Base-by-base conservation (phyloP, 2,113 vertebrate genomes). In the Mugil cephalus region DNA sequence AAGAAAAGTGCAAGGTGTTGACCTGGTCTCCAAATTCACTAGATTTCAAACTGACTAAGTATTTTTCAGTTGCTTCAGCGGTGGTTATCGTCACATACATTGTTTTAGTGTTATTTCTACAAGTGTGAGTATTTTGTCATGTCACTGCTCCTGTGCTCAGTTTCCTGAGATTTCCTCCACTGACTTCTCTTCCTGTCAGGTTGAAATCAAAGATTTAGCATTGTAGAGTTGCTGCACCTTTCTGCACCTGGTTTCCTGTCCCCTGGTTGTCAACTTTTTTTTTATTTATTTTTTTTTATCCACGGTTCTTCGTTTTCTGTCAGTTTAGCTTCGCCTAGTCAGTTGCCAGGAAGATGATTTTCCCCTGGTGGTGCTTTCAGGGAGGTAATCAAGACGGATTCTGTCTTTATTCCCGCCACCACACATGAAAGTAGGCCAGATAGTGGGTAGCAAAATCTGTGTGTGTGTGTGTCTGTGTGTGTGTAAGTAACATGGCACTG, bases 351-450 rank as follows among this genome's bases (percentile, higher is more conserved):
- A 78, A 87, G 77, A 86, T 77, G 74, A 81, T 87, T 79, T 69
- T 92, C 65, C 87, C 90, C 85, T 88, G 86, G 83, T 90, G 89
- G 80, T 89, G 73, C 69, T 70, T 86, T 84, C 70, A 89, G 58
- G 40, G 82, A 87, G 71, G 76, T 89, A 92, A 89, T 93, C 89
- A 90, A 87, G 89, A 81, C 74, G 80, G 81, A 88, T 72, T 73
- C 59, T 83, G 78, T 87, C 83, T 88, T 93, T 86, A 85, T 85
- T 90, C 79, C 87, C 88, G 91, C 90, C 90, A 92, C 77, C 83
- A 83, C 87, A 87, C 89, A 89, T 81, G 78, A 88, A 94, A 92
- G 84, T 94, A 94, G 92, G 92, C 85, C 93, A 93, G 58, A 86
- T 80, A 86, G 83, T 87, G 69, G 76, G 74, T 79, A 79, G 71